phyloP scores from a whole-genome alignment of 2,797 vertebrate genomes.

The Microctenopoma lineatum region DNA sequence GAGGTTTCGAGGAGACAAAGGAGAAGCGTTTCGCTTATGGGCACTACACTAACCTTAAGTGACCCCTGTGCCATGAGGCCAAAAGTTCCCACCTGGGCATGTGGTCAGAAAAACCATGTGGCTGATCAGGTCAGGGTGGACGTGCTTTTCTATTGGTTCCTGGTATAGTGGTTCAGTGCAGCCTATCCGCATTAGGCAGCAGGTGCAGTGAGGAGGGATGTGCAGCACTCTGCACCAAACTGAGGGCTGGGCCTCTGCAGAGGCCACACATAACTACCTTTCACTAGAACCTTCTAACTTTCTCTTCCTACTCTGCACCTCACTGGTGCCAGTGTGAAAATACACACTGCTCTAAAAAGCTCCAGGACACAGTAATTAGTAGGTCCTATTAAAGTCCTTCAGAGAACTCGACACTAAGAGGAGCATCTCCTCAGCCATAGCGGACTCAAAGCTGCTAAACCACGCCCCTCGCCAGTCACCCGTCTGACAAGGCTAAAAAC shows the following conservation, averaged over 20 bases:
- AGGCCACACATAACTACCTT: conserved; percentile 53
- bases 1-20: conserved; percentile 25
- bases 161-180: conserved; percentile 39
- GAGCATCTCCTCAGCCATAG: conserved; percentile 11
- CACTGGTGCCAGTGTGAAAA: conserved; percentile 9
- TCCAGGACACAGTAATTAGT: conserved; percentile 14
- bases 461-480: conserved; percentile 38
- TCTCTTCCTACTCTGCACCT: conserved; percentile 5
- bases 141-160: conserved; percentile 35
- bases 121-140: conserved; percentile 11
- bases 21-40: conserved; percentile 26
- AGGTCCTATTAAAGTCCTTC: conserved; percentile 24
- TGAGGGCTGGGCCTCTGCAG: conserved; percentile 78
- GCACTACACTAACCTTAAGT: conserved; percentile 50
- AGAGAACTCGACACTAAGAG: not conserved
- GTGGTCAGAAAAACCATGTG: not conserved
- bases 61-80: conserved; percentile 39
- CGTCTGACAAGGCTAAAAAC: conserved; percentile 46
- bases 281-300: conserved; percentile 28
- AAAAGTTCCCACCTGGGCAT: conserved; percentile 9
- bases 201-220: conserved; percentile 75
- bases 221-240: conserved; percentile 79
- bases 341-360: conserved; percentile 28
- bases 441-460: conserved; percentile 34
- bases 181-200: conserved; percentile 67